Evolutionary conservation across 2,113 vertebrate species (phyloP).

Genomic region (Struthio camelus): DNA sequence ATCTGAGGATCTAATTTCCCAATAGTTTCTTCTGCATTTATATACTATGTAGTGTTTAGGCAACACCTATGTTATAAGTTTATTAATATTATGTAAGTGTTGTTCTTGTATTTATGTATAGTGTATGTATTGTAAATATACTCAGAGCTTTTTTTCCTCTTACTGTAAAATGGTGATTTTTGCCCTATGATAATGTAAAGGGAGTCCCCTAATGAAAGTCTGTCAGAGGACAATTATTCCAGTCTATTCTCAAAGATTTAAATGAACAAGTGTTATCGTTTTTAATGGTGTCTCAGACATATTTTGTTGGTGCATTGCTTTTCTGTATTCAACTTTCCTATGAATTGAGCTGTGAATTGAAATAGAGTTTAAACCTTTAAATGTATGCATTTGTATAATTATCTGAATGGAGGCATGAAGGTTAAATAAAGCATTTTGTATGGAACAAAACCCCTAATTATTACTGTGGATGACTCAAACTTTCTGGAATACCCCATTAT

Average conservation of each 20-base stretch:
- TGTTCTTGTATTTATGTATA: constrained; percentile 99
- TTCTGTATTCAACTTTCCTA: constrained; percentile 96
- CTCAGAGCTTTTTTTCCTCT: constrained; percentile 94
- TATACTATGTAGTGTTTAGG: constrained; percentile 91
- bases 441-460: constrained; percentile 84
- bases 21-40: constrained; percentile 88
- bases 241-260: constrained; percentile 89
- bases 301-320: constrained; percentile 97
- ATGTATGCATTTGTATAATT: constrained; percentile 98
- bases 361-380: constrained; percentile 99
- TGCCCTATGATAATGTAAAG: constrained; percentile 89
- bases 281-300: constrained; percentile 94
- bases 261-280: constrained; percentile 91
- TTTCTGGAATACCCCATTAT: constrained; percentile 70
- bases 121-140: constrained; percentile 99
- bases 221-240: constrained; percentile 88
- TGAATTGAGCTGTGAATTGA: constrained; percentile 99
- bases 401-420: constrained; percentile 99
- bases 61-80: constrained; percentile 92
- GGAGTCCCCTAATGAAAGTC: constrained; percentile 90
- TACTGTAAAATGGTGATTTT: constrained; percentile 92
- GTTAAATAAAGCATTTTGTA: constrained; percentile 99
- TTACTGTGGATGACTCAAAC: constrained; percentile 72
- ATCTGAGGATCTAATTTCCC: constrained; percentile 85
- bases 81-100: constrained; percentile 98